These are phyloP conservation scores for Typhlichthys subterraneus DNA, from an alignment of 2,797 vertebrate genomes.

Conservation along the genomic window DNA sequence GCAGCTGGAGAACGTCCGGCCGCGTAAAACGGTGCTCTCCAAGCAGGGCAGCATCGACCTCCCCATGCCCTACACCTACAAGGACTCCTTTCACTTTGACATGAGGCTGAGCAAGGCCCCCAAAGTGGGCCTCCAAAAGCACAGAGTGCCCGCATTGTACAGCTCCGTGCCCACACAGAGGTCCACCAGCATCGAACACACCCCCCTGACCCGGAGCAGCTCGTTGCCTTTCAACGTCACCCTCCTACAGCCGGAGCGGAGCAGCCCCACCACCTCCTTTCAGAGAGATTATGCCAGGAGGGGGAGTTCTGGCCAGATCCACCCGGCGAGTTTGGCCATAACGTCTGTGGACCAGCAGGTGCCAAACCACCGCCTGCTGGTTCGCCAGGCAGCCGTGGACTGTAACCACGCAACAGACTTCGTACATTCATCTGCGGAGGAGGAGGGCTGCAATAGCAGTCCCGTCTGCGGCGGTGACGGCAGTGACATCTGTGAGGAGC, in stretches of 20 bases:
- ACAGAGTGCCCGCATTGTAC: constrained; percentile 77
- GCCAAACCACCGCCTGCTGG: constrained; percentile 86
- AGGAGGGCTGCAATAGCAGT: constrained; percentile 60
- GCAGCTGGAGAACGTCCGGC: constrained; percentile 88
- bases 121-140: constrained; percentile 66
- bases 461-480: constrained; percentile 64
- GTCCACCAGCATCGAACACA: constrained; percentile 77
- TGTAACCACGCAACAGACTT: constrained; percentile 77
- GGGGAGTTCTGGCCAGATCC: constrained; percentile 66
- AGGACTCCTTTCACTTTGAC: constrained; percentile 98
- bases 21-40: constrained; percentile 90
- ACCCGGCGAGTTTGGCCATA: constrained; percentile 63
- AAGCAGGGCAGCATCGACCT: constrained; percentile 98
- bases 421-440: constrained; percentile 60
- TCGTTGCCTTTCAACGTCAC: constrained; percentile 86
- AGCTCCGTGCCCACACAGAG: constrained; percentile 87
- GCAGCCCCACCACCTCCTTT: constrained; percentile 47
- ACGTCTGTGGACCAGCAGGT: constrained; percentile 78
- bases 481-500: constrained; percentile 60
- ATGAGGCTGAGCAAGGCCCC: constrained; percentile 82
- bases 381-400: constrained; percentile 92
- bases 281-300: constrained; percentile 65
- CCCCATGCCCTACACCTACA: constrained; percentile 94
- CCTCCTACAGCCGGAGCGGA: constrained; percentile 60
- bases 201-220: constrained; percentile 88